Evolutionary conservation across 2,888 invertebrate species (phyloP).

Genomic region (Calephelis perditalis): DNA sequence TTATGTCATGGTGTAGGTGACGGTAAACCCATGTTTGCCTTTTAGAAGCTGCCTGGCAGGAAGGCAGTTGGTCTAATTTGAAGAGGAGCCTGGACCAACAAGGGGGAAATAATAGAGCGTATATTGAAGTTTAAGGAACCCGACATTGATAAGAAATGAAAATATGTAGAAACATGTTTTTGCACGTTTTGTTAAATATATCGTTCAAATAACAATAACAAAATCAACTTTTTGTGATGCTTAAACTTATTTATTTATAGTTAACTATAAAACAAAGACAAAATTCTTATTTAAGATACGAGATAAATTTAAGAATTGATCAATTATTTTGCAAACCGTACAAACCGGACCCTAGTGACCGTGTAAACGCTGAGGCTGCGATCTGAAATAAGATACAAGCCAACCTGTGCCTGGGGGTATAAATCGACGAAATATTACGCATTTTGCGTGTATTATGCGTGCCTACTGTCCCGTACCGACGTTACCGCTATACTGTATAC

Average conservation of each 20-base stretch:
- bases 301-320: not conserved
- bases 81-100: too few relatives aligned
- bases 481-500: not conserved
- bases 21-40: too few relatives aligned
- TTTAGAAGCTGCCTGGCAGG: too few relatives aligned
- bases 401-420: slow-evolving; percentile 44
- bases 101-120: too few relatives aligned
- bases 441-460: slow-evolving; percentile 32
- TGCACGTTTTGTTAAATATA: too few relatives aligned
- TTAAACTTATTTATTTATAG: not conserved
- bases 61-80: too few relatives aligned
- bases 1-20: too few relatives aligned
- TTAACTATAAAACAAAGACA: too few relatives aligned
- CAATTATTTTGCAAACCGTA: slow-evolving; percentile 37
- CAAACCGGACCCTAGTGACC: slow-evolving; percentile 45
- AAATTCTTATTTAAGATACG: not conserved
- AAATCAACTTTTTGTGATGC: not conserved
- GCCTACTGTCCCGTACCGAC: slow-evolving; percentile 22
- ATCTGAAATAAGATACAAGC: slow-evolving; percentile 61
- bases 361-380: slow-evolving; percentile 48
- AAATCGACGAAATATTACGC: slow-evolving; percentile 52
- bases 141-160: too few relatives aligned
- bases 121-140: too few relatives aligned
- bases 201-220: too few relatives aligned
- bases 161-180: too few relatives aligned